Percentiles rank a stretch among this genome's conserved stretches.
These are phyloP conservation scores for Grallaria varia DNA, from an alignment of 2,113 vertebrate species.

Conservation along the genomic window DNA sequence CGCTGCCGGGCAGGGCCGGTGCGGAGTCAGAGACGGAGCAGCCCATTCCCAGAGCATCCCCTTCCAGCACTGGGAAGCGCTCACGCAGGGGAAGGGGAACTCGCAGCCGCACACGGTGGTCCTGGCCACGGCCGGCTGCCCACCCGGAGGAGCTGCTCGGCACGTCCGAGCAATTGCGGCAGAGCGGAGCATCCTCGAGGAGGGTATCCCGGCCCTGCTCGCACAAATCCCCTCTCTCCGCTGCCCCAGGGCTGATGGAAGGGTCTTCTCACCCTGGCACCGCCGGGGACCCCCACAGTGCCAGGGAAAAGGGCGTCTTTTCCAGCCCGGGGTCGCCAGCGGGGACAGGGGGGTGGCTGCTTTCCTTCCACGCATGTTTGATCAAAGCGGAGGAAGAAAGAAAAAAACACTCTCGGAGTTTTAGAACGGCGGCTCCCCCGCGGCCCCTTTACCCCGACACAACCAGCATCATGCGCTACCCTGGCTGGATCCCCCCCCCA, in stretches of 20 bases:
- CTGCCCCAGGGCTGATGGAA: background rate
- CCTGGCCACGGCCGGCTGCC: background rate
- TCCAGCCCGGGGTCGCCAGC: background rate
- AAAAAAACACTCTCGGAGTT: background rate
- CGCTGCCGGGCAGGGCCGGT: background rate
- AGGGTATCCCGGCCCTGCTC: background rate
- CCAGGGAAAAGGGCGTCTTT: background rate
- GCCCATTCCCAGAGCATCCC: background rate
- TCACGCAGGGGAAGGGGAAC: background rate
- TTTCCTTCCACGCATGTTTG: background rate
- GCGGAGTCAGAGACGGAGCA: background rate
- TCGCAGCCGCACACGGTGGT: accelerated
- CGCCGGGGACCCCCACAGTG: background rate
- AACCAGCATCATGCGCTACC: background rate
- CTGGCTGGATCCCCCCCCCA: background rate
- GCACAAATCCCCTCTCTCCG: background rate
- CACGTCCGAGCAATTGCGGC: background rate
- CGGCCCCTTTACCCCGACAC: background rate
- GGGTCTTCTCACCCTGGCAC: background rate
- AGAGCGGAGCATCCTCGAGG: background rate
- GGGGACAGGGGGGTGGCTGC: background rate
- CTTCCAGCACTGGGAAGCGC: background rate
- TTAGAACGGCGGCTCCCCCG: background rate
- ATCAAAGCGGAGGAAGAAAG: background rate
- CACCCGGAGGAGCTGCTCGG: background rate